Base-by-base conservation (phyloP, 2,797 vertebrate genomes). In the Eutrigla gurnardus region DNA sequence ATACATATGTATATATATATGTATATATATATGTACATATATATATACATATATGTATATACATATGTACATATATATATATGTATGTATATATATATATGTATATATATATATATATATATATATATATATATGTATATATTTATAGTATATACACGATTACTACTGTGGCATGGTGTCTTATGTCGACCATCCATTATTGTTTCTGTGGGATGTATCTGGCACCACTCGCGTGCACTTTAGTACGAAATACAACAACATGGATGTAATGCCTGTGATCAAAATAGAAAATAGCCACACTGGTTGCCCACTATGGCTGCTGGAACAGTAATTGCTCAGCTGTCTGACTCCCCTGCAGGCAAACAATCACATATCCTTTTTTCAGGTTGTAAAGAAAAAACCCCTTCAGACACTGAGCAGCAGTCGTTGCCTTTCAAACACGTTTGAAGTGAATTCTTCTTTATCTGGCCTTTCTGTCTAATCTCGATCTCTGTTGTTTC, bases 391-490 rank as follows among this genome's bases (percentile, higher is more conserved):
- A 14, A 18, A 64, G 14, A n/a, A 65, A 5, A 10, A 14, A 59
- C 13, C 18, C 63, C n/a, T 50, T 65, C 25, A 71, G 39, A 68
- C 8, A 40, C 8, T 60, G 35, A 49, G 6, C 65, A 73, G 65
- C 53, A 47, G 18, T n/a, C 37, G 49, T 55, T 62, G 13, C 42
- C 72, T 57, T 53, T 53, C 17, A 47, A 35, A 46, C 54, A 46
- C 46, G 13, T 70, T 35, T 49, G 11, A 59, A 36, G 32, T 33
- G 17, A 13, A 18, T 7, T 68, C 3, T 4, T 47, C 9, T 65
- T 70, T 43, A 74, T 78, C 49, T 36, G 58, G 13, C 40, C 39
- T 64, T 69, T 54, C 5, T 55, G 8, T 80, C 8, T 65, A 15
- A 63, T 72, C 64, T 58, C 55, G 5, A 6, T 47, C 39, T n/a